phyloP scores from a whole-genome alignment of 1,140 invertebrate species.

The Spodoptera frugiperda region DNA sequence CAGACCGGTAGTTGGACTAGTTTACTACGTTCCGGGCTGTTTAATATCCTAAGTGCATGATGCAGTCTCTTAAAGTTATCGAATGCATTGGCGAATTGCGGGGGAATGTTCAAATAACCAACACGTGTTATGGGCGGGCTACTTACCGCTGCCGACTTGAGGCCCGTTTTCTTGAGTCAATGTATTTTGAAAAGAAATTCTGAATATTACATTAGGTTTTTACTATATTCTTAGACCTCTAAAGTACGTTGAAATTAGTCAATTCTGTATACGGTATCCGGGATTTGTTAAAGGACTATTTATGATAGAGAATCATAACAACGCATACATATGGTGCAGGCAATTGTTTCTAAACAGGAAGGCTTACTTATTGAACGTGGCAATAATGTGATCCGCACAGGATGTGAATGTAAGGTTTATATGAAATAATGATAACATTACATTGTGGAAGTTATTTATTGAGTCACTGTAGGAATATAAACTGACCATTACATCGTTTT shows the following conservation, averaged over 20 bases:
- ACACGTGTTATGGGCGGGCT: not conserved
- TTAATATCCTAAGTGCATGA: constrained; percentile 28
- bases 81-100: constrained; percentile 11
- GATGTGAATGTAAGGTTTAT: constrained; percentile 39
- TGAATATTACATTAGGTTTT: too few relatives aligned
- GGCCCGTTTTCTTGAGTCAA: not conserved
- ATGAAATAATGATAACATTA: constrained; percentile 48
- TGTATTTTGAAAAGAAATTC: too few relatives aligned
- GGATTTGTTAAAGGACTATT: too few relatives aligned
- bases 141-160: not conserved
- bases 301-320: not conserved
- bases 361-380: constrained; percentile 38
- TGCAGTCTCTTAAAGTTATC: constrained; percentile 20
- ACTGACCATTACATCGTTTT: not conserved
- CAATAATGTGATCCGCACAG: constrained; percentile 39
- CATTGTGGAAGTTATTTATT: constrained; percentile 28
- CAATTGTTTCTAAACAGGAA: constrained; percentile 51
- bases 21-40: constrained; percentile 9
- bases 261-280: too few relatives aligned
- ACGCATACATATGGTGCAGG: not conserved
- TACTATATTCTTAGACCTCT: too few relatives aligned
- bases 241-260: too few relatives aligned
- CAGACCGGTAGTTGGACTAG: constrained; percentile 17
- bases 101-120: constrained; percentile 2
- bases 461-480: constrained; percentile 5